Base-by-base conservation (phyloP, 2,888 invertebrate species). In the Lysandra bellargus region DNA sequence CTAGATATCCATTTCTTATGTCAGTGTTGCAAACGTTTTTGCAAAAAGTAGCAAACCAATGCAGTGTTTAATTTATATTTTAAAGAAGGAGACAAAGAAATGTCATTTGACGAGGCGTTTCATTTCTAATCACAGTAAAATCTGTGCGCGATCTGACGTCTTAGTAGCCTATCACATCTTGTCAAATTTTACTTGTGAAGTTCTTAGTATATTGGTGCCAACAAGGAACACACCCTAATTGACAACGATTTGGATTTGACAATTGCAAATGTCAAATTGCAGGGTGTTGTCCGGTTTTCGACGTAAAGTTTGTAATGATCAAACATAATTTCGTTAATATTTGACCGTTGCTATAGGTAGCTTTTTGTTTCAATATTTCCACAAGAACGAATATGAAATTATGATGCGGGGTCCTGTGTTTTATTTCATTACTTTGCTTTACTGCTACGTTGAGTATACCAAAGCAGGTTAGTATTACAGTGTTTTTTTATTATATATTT, bases 361-460 rank as follows among this genome's bases (percentile, higher is more conserved):
- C 83, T 80, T 79, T 83, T 80, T 79, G 83, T 83, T 84, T 79
- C 73, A 74, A 83, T 83, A 40, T 80, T 79, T 74, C 60, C 79
- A 80, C 79, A 33, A 49, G 78, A 76, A 75, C 83, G 89, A 90
- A 81, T 87, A 94, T 94, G 94, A 93, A 88, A 93, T 93, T 93
- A 94, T 92, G 91, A 94, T 94, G 94, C 93, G 88, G 87, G 86
- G 84, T 87, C 87, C 88, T 83, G 84, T 89, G 84, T 90, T 89
- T 90, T 90, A 88, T 92, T 92, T 92, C 83, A 86, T 91, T 89
- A 89, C 90, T 86, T 92, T 93, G 87, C 88, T 94, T 89, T 91
- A 88, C 87, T 89, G 86, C 88, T 90, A 85, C 87, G 84, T 88
- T 84, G 86, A 88, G 75, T 88, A 91, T 85, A 88, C 89, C 60